These are phyloP conservation scores for Neodiprion virginianus DNA, from an alignment of 1,140 invertebrate genomes.

Conservation along the genomic window DNA sequence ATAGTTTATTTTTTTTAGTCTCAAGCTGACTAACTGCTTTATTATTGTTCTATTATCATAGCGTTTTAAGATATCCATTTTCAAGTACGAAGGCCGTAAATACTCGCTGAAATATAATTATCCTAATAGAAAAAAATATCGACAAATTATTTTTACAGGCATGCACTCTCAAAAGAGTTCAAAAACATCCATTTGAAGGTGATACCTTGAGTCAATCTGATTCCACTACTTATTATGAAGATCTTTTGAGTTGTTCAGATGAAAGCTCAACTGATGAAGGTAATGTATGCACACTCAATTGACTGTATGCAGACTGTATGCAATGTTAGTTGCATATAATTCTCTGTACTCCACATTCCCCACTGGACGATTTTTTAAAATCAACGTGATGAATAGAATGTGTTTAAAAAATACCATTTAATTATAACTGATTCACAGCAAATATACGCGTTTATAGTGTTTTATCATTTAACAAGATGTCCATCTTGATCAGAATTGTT, in stretches of 20 bases:
- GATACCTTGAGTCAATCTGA: constrained; percentile 87
- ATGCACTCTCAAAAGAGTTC: constrained; percentile 81
- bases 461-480: too few relatives aligned
- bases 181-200: constrained; percentile 78
- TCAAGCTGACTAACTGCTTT: too few relatives aligned
- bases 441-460: too few relatives aligned
- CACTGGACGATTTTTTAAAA: constrained; percentile 9
- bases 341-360: constrained; percentile 11
- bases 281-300: constrained; percentile 44
- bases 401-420: too few relatives aligned
- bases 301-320: not conserved
- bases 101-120: too few relatives aligned
- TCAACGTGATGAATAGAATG: not conserved
- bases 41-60: too few relatives aligned
- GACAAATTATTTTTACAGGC: constrained; percentile 58
- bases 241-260: constrained; percentile 88
- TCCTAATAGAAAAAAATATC: not conserved
- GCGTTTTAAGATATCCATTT: too few relatives aligned
- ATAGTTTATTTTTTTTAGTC: too few relatives aligned
- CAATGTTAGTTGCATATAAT: not conserved
- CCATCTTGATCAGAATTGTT: too few relatives aligned
- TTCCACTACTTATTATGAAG: constrained; percentile 92
- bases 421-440: too few relatives aligned
- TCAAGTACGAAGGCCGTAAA: too few relatives aligned
- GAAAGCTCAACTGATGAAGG: constrained; percentile 88